Evolutionary conservation across 2,797 vertebrate genomes (phyloP).

Genomic region (Coregonus ussuriensis): DNA sequence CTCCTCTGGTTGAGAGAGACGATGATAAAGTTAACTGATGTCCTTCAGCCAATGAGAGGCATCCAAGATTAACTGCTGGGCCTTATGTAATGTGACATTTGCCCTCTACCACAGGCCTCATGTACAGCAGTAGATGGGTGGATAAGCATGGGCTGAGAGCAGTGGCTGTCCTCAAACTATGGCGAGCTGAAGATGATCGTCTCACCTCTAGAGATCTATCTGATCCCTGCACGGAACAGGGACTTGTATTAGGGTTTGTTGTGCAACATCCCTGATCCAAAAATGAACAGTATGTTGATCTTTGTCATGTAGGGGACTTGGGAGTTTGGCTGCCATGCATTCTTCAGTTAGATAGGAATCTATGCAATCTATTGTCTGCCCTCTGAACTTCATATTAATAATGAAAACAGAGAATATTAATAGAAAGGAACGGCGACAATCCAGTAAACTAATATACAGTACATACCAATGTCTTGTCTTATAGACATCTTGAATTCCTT

Average conservation of each 20-base stretch:
- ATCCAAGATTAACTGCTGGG: slow-evolving; percentile 20
- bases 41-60: slow-evolving; percentile 7
- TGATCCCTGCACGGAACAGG: slow-evolving; percentile 9
- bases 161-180: not conserved
- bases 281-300: not conserved
- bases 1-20: slow-evolving; percentile 1
- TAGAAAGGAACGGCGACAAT: not conserved
- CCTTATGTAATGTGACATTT: slow-evolving; percentile 21
- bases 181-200: not conserved
- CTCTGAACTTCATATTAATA: not conserved
- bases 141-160: slow-evolving; percentile 34
- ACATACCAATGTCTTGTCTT: not conserved
- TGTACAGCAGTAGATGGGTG: slow-evolving; percentile 28
- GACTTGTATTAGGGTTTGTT: not conserved
- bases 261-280: not conserved
- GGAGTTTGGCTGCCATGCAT: not conserved
- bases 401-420: not conserved
- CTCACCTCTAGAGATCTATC: slow-evolving; percentile 13
- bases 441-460: not conserved
- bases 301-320: not conserved
- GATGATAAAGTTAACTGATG: not conserved
- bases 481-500: not conserved
- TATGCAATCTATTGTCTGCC: not conserved
- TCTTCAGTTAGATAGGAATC: not conserved
- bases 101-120: slow-evolving; percentile 24